A percentile compares a stretch with the other conserved stretches of the same genome.
Evolutionary conservation across 1,140 invertebrate genomes (phyloP).

Genomic region (Myzus persicae): DNA sequence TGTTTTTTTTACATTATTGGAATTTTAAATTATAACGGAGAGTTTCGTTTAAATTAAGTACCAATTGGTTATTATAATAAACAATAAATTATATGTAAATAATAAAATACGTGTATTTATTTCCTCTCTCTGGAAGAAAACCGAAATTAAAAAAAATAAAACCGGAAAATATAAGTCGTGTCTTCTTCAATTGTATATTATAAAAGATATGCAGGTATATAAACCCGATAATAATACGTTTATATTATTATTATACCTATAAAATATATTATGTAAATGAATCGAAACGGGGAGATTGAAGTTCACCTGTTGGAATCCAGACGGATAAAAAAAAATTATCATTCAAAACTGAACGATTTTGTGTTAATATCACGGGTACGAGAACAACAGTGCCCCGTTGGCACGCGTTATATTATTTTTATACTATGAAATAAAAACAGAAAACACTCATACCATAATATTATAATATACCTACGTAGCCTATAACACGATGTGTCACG

Average conservation of each 20-base stretch:
- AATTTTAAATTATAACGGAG: slow-evolving; percentile 2
- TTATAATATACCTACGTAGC: too few species aligned
- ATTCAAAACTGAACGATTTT: too few species aligned
- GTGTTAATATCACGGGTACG: too few species aligned
- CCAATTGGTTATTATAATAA: background rate
- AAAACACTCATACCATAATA: too few species aligned
- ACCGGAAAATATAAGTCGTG: slow-evolving; percentile 7
- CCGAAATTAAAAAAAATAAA: background rate
- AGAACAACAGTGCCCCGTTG: too few species aligned
- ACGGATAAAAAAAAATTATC: too few species aligned
- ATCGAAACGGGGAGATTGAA: too few species aligned
- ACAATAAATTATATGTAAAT: slow-evolving; percentile 6
- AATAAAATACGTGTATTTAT: background rate
- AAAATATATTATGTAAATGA: background rate
- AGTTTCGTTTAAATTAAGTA: background rate
- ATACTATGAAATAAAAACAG: too few species aligned
- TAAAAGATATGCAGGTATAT: background rate
- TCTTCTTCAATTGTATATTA: background rate
- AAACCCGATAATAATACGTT: background rate
- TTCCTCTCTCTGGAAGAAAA: background rate
- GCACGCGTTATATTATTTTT: too few species aligned
- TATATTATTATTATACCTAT: background rate
- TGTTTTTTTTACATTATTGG: background rate
- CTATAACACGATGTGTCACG: too few species aligned
- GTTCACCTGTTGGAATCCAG: too few species aligned